These are phyloP conservation scores for Labroides dimidiatus DNA, from an alignment of 2,797 vertebrate genomes.

Conservation along the genomic window DNA sequence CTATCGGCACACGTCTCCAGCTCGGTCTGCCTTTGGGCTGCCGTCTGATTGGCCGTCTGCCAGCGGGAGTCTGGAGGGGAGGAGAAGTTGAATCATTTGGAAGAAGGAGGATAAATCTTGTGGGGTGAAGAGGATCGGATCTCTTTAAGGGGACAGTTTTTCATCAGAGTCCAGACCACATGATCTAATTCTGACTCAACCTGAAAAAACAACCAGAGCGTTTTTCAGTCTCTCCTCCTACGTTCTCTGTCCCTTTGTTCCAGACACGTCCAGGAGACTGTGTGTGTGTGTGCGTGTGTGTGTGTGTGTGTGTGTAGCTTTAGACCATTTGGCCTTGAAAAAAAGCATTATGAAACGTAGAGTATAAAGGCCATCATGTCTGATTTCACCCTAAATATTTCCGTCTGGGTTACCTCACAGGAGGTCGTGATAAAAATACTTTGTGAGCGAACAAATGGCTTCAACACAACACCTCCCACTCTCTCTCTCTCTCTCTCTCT, in stretches of 20 bases:
- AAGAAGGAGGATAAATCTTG: neutral
- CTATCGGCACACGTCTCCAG: conserved; percentile 92
- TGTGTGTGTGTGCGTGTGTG: conserved; percentile 8
- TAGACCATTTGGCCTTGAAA: neutral
- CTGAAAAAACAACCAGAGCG: conserved; percentile 13
- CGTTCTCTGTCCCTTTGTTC: conserved; percentile 17
- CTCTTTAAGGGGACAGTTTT: neutral
- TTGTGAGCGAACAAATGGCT: conserved; percentile 41
- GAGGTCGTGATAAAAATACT: conserved; percentile 60
- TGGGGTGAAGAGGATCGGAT: neutral
- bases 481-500: no score
- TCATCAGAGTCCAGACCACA: neutral
- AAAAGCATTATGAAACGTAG: conserved; percentile 42
- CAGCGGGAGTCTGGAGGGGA: conserved; percentile 88
- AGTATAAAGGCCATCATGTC: conserved; percentile 41
- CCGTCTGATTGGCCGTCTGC: conserved; percentile 90
- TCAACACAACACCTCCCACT: conserved; percentile 60
- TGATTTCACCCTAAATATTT: conserved; percentile 63
- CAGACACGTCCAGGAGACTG: conserved; percentile 49
- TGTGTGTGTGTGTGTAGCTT: neutral
- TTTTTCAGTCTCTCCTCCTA: conserved; percentile 23
- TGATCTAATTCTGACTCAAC: conserved; percentile 1
- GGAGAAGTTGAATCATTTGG: neutral
- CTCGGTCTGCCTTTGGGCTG: conserved; percentile 90
- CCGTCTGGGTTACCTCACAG: conserved; percentile 50